A percentile compares a stretch with the other conserved stretches of the same genome.
These are phyloP conservation scores for Timema podura DNA, from an alignment of 2,888 invertebrate species.

Conservation along the genomic window DNA sequence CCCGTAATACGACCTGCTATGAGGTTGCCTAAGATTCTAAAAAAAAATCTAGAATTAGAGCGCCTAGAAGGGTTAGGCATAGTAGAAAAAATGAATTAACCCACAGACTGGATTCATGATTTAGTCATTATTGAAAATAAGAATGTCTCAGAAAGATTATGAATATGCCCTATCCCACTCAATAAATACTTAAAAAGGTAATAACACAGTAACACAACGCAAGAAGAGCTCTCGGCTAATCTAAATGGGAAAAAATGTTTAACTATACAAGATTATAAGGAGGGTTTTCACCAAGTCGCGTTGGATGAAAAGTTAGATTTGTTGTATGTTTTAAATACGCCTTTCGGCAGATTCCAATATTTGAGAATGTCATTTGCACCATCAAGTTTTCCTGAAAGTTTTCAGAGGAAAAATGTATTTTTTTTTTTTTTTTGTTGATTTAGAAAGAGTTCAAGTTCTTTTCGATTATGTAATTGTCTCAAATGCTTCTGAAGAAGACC, in stretches of 20 bases:
- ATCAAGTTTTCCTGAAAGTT: background rate
- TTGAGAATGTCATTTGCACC: background rate
- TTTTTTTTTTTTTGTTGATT: too few species aligned
- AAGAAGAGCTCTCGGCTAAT: background rate
- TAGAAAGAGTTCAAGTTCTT: too few species aligned
- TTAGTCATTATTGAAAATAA: background rate
- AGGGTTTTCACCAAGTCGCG: background rate
- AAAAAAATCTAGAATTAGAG: too few species aligned
- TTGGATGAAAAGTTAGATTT: background rate
- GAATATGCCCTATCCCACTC: background rate
- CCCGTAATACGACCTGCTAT: too few species aligned
- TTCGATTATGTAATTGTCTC: too few species aligned
- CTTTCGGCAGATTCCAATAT: background rate
- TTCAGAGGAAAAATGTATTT: background rate
- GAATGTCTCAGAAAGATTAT: background rate
- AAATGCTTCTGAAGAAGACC: too few species aligned
- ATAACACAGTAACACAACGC: background rate
- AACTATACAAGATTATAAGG: background rate
- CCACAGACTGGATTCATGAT: background rate
- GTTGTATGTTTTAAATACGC: background rate
- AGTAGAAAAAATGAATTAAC: too few species aligned
- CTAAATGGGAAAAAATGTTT: background rate
- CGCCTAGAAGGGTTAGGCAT: too few species aligned
- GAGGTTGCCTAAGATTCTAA: too few species aligned
- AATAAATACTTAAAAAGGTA: background rate